Evolutionary conservation across 2,797 vertebrate genomes (phyloP).

Genomic region (Onychomys leucogaster): DNA sequence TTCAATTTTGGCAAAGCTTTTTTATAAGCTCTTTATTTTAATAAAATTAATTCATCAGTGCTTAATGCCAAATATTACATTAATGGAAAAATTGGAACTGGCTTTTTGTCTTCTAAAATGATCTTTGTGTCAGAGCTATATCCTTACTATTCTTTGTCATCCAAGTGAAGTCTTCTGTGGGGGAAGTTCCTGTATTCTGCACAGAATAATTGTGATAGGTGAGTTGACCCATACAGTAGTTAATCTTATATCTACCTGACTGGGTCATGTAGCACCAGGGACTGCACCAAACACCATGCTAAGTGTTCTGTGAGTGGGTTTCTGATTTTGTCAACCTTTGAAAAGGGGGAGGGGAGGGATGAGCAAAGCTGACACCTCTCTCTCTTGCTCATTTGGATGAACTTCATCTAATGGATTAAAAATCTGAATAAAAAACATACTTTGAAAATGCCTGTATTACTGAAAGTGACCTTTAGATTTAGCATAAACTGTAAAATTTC

Average conservation of each 20-base stretch:
- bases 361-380: not conserved
- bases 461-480: not conserved
- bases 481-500: not conserved
- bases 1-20: not conserved
- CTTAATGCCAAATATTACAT: conserved; percentile 10
- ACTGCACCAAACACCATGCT: not conserved
- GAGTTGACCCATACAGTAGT: not conserved
- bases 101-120: not conserved
- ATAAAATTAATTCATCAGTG: not conserved
- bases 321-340: not conserved
- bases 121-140: not conserved
- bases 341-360: no score
- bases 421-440: not conserved
- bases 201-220: not conserved
- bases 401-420: not conserved
- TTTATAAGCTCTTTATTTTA: not conserved
- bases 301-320: not conserved
- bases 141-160: not conserved
- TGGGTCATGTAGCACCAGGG: not conserved
- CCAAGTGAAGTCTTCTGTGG: not conserved
- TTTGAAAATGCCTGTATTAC: not conserved
- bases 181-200: not conserved
- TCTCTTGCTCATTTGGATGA: not conserved
- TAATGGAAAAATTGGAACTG: conserved; percentile 39
- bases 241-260: not conserved